These are phyloP conservation scores for Oreochromis mossambicus DNA, from an alignment of 2,797 vertebrate species.

Conservation along the genomic window DNA sequence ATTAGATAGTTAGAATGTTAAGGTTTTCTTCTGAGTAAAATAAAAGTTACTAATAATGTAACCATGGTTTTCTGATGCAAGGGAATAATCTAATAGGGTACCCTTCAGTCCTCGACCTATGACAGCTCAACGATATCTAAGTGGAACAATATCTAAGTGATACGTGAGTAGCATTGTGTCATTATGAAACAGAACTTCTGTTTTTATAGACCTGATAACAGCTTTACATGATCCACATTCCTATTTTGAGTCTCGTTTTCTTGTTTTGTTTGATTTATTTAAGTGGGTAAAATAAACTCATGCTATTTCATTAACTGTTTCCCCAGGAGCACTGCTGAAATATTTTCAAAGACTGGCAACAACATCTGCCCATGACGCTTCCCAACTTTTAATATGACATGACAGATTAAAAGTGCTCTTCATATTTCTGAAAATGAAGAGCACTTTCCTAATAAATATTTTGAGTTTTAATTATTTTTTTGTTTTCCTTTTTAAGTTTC, in stretches of 20 bases:
- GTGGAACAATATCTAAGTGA: background rate
- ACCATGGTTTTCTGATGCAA: background rate
- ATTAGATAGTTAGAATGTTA: background rate
- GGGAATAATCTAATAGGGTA: background rate
- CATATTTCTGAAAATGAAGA: background rate
- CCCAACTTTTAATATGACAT: background rate
- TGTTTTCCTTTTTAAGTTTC: background rate
- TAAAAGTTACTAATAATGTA: background rate
- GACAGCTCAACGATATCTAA: too few species aligned
- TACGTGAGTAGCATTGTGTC: background rate
- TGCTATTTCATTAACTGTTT: background rate
- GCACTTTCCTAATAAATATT: background rate
- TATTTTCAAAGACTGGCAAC: background rate
- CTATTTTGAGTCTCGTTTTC: background rate
- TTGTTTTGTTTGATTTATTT: background rate
- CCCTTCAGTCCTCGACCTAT: background rate
- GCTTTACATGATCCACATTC: background rate
- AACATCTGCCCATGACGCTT: background rate
- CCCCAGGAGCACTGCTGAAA: background rate
- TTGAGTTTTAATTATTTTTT: background rate
- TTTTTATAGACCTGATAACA: background rate
- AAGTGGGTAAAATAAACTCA: background rate
- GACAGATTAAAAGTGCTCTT: background rate
- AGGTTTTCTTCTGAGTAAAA: background rate
- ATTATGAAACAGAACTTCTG: background rate